Conservation (phyloP, 2,888 invertebrate species). For the Zygogramma bicolorata region DNA sequence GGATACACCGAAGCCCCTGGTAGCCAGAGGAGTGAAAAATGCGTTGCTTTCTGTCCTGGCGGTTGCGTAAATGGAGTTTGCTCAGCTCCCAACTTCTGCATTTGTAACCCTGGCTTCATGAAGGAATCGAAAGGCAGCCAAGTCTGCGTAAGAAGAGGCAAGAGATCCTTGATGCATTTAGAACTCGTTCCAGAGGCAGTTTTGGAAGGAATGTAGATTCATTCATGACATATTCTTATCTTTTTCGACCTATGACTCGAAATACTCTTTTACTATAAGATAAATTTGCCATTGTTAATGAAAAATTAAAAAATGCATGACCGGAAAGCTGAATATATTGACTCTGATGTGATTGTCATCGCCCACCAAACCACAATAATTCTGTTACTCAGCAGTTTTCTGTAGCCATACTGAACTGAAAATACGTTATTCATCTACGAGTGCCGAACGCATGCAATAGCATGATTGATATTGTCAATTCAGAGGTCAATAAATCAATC, state of each 20-base stretch:
- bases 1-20: constrained; percentile 65
- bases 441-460: too few species aligned
- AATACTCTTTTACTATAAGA: not conserved
- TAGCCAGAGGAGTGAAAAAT: constrained; percentile 61
- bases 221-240: not conserved
- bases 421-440: too few species aligned
- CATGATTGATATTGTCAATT: too few species aligned
- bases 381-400: too few species aligned
- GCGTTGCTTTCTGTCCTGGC: constrained; percentile 73
- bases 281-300: not conserved
- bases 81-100: constrained; percentile 79
- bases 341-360: too few species aligned
- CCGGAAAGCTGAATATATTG: too few species aligned
- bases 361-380: too few species aligned
- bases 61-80: constrained; percentile 82
- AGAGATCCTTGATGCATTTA: constrained; percentile 62
- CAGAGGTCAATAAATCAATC: too few species aligned
- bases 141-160: constrained; percentile 71
- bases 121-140: constrained; percentile 77
- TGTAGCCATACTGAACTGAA: too few species aligned
- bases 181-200: constrained; percentile 61
- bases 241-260: not conserved
- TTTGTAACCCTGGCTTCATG: constrained; percentile 77
- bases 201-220: constrained; percentile 38
- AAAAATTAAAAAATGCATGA: too few species aligned